These are phyloP conservation scores for Paramacrobiotus metropolitanus DNA, from an alignment of 1,140 invertebrate species.

Conservation along the genomic window DNA sequence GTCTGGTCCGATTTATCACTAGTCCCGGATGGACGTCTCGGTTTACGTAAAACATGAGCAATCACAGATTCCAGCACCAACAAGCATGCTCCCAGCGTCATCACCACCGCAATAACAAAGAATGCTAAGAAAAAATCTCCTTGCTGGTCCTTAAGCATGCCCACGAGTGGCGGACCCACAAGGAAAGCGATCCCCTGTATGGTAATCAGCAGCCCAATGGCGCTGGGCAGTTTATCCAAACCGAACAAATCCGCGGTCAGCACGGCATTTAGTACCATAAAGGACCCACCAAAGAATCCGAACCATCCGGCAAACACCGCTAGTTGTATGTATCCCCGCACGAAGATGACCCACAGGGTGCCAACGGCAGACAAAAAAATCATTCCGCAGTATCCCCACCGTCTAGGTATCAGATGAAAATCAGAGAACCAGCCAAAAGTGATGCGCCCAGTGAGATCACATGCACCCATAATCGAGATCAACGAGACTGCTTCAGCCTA, in stretches of 20 bases:
- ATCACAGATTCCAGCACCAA: not conserved
- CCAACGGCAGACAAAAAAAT: too few relatives aligned
- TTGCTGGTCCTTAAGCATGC: constrained; percentile 15
- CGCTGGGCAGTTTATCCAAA: constrained; percentile 62
- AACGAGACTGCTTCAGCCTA: not conserved
- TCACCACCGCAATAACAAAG: not conserved
- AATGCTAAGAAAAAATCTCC: not conserved
- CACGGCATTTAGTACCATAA: constrained; percentile 38
- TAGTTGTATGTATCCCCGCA: not conserved
- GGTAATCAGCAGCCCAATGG: constrained; percentile 58
- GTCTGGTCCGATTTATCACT: not conserved
- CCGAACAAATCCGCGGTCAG: constrained; percentile 61
- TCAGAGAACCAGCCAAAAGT: not conserved
- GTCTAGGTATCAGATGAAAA: not conserved
- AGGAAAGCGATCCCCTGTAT: constrained; percentile 69
- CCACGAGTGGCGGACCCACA: constrained; percentile 59
- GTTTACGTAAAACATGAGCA: not conserved
- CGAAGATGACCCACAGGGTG: too few relatives aligned
- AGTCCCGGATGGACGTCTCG: not conserved
- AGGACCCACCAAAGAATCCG: not conserved
- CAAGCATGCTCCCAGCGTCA: not conserved
- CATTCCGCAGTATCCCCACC: not conserved
- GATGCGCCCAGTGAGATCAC: not conserved
- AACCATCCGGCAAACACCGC: not conserved
- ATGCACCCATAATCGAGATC: not conserved